Percentiles rank a stretch among this genome's conserved stretches.
Conservation (phyloP, 1,140 invertebrate species). For the Latrodectus geometricus region DNA sequence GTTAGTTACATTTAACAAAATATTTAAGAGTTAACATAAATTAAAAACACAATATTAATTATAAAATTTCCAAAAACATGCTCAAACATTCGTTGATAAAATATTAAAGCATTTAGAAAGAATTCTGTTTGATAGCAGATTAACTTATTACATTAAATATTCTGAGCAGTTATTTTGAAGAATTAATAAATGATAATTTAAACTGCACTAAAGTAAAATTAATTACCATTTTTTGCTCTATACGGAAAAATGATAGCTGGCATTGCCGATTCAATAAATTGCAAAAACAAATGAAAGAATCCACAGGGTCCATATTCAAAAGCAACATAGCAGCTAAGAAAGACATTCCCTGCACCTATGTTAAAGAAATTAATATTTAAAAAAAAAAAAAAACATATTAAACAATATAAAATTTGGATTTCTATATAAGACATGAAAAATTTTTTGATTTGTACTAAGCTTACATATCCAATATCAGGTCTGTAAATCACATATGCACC, state of each 20-base stretch:
- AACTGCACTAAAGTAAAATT: too few relatives aligned
- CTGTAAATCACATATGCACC: conserved; percentile 62
- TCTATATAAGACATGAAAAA: background rate
- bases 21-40: too few relatives aligned
- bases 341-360: conserved; percentile 91
- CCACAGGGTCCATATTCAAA: conserved; percentile 86
- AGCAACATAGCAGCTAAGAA: conserved; percentile 89
- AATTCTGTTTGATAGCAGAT: too few relatives aligned
- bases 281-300: conserved; percentile 88
- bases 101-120: too few relatives aligned
- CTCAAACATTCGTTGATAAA: background rate
- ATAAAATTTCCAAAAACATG: background rate
- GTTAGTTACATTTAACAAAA: too few relatives aligned
- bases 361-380: background rate
- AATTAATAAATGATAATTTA: too few relatives aligned
- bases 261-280: conserved; percentile 85
- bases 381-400: background rate
- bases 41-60: too few relatives aligned
- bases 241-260: conserved; percentile 79
- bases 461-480: conserved; percentile 62
- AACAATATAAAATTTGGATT: background rate
- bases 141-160: too few relatives aligned
- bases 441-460: background rate
- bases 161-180: too few relatives aligned
- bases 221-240: conserved; percentile 74